Base-by-base conservation (phyloP, 1,140 invertebrate species). In the Ladona fulva region DNA sequence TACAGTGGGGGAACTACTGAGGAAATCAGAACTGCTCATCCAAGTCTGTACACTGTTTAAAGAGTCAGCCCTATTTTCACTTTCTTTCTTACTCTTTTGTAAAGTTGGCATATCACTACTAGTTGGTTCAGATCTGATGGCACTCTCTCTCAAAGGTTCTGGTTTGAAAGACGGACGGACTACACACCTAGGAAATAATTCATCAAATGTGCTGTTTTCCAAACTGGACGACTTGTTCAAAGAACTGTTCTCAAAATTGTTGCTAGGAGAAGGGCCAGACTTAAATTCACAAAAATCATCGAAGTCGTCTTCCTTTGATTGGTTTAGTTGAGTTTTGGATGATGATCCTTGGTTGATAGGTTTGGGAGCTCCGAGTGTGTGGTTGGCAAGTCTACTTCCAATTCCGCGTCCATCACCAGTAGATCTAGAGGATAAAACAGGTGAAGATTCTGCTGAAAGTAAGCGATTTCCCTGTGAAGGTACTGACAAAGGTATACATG, bases 381-480 rank as follows among this genome's bases (percentile, higher is more conserved):
- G 87, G 83, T 88, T 88, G 7, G 87, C 87, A 19, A 87, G 80
- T 80, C 87, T 81, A 79, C 86, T 86, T 3, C 87, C 87, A 76
- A 88, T 86, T 6, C 78, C 78, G 25, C 78, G 74, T 6, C 79
- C 73, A 1, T 25, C 25, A n/a, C 42, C 19, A 24, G 75, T 11
- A 29, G 76, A 76, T 22, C 25, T 73, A 8, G 74, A 42, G n/a
- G 74, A 25, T 14, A 29, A 66, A 74, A 29, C 25, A 74, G 78
- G 78, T 66, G 78, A 59, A 25, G 76, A 74, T 10, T 78, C 14
- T 19, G 78, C 75, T 25, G 76, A 44, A 5, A 80, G 66, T 42
- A 52, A 76, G 12, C 74, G 77, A 37, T 76, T 78, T 44, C 76
- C 76, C 14, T 78, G 74, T 22, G n/a, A 14, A 16, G 44, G n/a